phyloP scores from a whole-genome alignment of 1,140 invertebrate species.

The Megalonaias nervosa region DNA sequence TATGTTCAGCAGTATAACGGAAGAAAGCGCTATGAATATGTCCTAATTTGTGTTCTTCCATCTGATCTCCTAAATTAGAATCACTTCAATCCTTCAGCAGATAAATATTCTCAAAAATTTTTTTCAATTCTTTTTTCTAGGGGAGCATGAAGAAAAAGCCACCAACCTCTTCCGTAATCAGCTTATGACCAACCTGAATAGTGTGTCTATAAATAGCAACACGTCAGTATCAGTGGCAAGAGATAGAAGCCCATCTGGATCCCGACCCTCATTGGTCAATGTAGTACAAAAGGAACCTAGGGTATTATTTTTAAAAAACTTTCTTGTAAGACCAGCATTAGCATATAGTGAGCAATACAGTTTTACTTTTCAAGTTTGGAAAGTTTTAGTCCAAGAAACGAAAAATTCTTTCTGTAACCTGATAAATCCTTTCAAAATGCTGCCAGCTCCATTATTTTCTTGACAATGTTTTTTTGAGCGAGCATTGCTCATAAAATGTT shows the following conservation, averaged over 20 bases:
- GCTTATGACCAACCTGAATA: slow-evolving; percentile 33
- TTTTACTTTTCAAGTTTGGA: too few relatives aligned
- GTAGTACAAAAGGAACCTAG: slow-evolving; percentile 52
- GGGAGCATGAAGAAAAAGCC: slow-evolving; percentile 53
- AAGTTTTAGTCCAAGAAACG: too few relatives aligned
- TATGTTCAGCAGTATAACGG: not conserved
- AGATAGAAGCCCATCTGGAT: not conserved
- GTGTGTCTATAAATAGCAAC: not conserved
- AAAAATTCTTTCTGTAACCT: too few relatives aligned
- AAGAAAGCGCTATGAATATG: not conserved
- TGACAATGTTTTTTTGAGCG: too few relatives aligned
- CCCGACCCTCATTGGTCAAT: slow-evolving; percentile 34
- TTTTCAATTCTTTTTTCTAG: slow-evolving; percentile 17
- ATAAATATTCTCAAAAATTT: not conserved
- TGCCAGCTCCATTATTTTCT: too few relatives aligned
- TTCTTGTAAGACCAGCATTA: too few relatives aligned
- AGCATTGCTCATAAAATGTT: too few relatives aligned
- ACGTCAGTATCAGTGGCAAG: not conserved
- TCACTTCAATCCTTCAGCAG: not conserved
- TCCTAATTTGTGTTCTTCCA: not conserved
- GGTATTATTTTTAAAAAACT: slow-evolving; percentile 20
- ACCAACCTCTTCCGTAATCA: slow-evolving; percentile 63
- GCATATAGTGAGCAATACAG: too few relatives aligned
- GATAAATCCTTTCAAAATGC: too few relatives aligned
- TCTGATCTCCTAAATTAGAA: not conserved